A percentile compares a stretch with the other conserved stretches of the same genome.
These are phyloP conservation scores for Stratiolaelaps scimitus DNA, from an alignment of 1,140 invertebrate species.

Conservation along the genomic window DNA sequence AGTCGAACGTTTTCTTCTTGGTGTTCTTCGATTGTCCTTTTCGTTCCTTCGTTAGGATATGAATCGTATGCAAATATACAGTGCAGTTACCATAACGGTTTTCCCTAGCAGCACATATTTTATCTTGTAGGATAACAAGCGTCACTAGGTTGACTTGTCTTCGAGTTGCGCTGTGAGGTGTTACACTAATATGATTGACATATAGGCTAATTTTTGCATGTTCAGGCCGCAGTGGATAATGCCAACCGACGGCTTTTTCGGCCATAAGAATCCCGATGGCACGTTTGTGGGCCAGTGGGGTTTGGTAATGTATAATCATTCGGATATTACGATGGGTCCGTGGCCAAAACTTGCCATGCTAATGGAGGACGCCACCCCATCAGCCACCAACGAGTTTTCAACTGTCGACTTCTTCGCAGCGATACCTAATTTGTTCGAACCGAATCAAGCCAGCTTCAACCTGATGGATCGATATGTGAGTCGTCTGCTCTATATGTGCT, in stretches of 20 bases:
- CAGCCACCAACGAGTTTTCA: not conserved
- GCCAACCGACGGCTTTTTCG: conserved; percentile 4
- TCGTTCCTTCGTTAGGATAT: no score
- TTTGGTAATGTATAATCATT: conserved; percentile 12
- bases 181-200: no score
- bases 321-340: not conserved
- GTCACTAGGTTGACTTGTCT: no score
- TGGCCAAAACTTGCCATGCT: not conserved
- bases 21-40: no score
- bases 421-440: not conserved
- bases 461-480: conserved; percentile 6
- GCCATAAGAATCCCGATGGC: conserved; percentile 9
- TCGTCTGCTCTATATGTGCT: not conserved
- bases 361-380: conserved; percentile 10
- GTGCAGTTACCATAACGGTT: no score
- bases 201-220: no score
- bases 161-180: no score
- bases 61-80: no score
- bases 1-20: no score
- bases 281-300: conserved; percentile 4
- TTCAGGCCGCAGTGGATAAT: not conserved
- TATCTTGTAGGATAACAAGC: no score
- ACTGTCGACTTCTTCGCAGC: not conserved
- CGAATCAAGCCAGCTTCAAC: not conserved
- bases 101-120: no score